These are phyloP conservation scores for Laterallus jamaicensis DNA, from an alignment of 2,113 vertebrate species.

Conservation along the genomic window DNA sequence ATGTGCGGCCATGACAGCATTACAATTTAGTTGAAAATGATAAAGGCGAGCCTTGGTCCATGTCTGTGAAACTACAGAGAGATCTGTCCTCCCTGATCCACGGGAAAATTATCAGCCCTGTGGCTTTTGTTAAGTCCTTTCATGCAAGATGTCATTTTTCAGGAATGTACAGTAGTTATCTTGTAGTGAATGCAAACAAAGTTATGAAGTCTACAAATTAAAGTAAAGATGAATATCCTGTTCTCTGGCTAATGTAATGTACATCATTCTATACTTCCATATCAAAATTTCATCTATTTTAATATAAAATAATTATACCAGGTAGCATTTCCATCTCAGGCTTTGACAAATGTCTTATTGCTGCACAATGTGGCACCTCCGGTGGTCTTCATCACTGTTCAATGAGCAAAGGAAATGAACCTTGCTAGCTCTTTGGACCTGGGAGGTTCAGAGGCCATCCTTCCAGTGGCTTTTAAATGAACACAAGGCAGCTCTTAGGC, in stretches of 20 bases:
- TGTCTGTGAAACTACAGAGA: conserved; percentile 18
- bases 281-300: conserved; percentile 76
- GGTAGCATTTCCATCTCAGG: conserved; percentile 61
- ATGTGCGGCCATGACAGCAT: neutral
- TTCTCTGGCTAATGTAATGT: conserved; percentile 46
- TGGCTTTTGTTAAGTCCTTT: conserved; percentile 64
- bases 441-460: neutral
- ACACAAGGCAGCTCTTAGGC: neutral
- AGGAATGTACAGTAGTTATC: conserved; percentile 56
- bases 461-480: neutral
- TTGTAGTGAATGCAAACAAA: conserved; percentile 53
- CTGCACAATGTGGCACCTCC: conserved; percentile 29
- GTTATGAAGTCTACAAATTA: conserved; percentile 68
- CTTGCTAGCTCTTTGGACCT: neutral
- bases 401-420: neutral
- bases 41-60: conserved; percentile 21
- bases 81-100: conserved; percentile 41
- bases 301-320: conserved; percentile 68
- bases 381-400: conserved; percentile 22
- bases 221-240: conserved; percentile 60
- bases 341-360: conserved; percentile 25
- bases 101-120: conserved; percentile 26
- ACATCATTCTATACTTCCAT: conserved; percentile 55
- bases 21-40: conserved; percentile 16
- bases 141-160: conserved; percentile 58